Percentiles rank a stretch among this genome's conserved stretches.
Conservation (phyloP, 2,113 vertebrate genomes). For the Dipodomys ordii region DNA sequence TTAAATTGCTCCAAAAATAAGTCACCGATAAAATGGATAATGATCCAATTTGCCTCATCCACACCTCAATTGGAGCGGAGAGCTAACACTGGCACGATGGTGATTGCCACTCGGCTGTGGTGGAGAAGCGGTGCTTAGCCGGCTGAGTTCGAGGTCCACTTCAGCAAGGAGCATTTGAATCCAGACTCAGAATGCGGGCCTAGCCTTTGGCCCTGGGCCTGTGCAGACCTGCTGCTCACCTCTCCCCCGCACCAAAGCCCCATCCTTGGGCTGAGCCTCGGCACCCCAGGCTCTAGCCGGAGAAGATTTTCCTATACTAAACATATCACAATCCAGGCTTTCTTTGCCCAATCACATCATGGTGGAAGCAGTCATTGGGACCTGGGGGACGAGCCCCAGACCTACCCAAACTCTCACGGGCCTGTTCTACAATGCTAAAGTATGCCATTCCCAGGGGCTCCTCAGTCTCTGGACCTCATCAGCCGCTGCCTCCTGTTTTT, state of each 20-base stretch:
- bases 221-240: fast-evolving
- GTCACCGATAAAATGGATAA: conserved; percentile 42
- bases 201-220: background rate
- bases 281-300: fast-evolving
- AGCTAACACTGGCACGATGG: background rate
- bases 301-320: fast-evolving
- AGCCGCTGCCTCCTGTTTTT: background rate
- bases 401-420: background rate
- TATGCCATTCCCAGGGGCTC: fast-evolving
- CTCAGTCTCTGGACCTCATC: fast-evolving
- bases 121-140: background rate
- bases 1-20: conserved; percentile 69
- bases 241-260: fast-evolving
- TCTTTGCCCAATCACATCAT: background rate
- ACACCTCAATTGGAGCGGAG: fast-evolving
- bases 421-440: fast-evolving
- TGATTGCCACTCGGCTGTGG: background rate
- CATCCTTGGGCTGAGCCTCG: fast-evolving
- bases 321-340: fast-evolving
- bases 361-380: background rate
- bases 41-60: background rate
- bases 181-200: background rate
- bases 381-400: background rate
- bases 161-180: fast-evolving
- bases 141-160: background rate